Base-by-base conservation (phyloP, 2,888 invertebrate species). In the Eledona agricola region DNA sequence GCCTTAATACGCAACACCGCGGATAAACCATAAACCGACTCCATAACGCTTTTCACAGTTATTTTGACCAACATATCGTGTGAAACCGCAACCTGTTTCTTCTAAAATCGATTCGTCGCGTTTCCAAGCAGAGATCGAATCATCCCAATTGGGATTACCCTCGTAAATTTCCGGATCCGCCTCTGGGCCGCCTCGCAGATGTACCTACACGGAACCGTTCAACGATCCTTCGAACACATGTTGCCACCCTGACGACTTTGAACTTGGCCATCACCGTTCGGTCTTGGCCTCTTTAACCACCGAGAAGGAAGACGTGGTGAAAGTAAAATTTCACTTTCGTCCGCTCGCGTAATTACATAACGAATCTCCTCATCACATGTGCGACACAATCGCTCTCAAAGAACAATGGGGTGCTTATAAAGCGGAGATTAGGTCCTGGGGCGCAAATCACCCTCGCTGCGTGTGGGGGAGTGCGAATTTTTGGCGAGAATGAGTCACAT, bases 231-330 rank as follows among this genome's bases (percentile, higher is more conserved):
- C 22, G n/a, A 22, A 6, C 23, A 35, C 3, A 35, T 51, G 37
- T 22, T 26, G 26, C 26, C 17, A 35, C 35, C 35, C 35, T 12
- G 28, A 40, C 47, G 52, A 57, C 58, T 58, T 47, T 64, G 63
- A 64, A 64, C 66, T 66, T 64, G 64, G 52, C 60, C 54, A 51
- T 59, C 56, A n/a, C n/a, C n/a, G n/a, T n/a, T n/a, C n/a, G 61
- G 62, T 42, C 65, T 66, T 66, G 66, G 66, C 66, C 66, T 66
- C 65, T 62, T 62, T 65, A 60, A 49, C 61, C 62, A 61, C 50
- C 58, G 23, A 23, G 28, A 19, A 51, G n/a, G n/a, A n/a, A n/a
- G 51, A 46, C 38, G 35, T 25, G 16, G 13, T n/a, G 47, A 28
- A 31, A 34, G 51, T 34, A 37, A 51, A 43, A 50, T 42, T 42